These are phyloP conservation scores for Smutsia gigantea DNA, from an alignment of 2,797 vertebrate species.

Conservation along the genomic window DNA sequence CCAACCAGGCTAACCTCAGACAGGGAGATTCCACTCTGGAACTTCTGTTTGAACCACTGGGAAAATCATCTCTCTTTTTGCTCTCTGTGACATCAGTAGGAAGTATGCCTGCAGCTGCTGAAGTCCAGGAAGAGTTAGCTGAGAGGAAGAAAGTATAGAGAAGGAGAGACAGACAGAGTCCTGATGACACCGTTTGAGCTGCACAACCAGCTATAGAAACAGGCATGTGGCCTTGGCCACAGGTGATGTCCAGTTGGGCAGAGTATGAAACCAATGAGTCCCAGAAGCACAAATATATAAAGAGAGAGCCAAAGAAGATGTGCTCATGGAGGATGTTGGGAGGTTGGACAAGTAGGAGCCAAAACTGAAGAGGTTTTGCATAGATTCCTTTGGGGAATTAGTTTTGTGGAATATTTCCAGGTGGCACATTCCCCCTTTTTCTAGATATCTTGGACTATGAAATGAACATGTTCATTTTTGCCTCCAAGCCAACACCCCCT, in stretches of 20 bases:
- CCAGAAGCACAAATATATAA: background rate
- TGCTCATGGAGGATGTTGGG: background rate
- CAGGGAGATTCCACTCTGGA: background rate
- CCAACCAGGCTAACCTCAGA: background rate
- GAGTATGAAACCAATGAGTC: background rate
- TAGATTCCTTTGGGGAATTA: background rate
- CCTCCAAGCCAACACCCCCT: background rate
- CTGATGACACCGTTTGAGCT: background rate
- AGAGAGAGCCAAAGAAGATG: background rate
- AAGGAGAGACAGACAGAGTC: background rate
- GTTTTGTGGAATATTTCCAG: background rate
- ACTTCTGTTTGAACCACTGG: background rate
- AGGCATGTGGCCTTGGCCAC: background rate
- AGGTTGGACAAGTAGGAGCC: background rate
- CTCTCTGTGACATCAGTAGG: background rate
- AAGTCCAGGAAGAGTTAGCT: background rate
- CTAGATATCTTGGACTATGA: background rate
- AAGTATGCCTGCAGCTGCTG: background rate
- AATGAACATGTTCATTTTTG: background rate
- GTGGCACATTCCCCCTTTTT: background rate
- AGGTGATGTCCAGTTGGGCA: background rate
- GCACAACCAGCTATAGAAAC: background rate
- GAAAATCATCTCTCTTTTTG: constrained; percentile 29
- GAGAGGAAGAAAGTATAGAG: constrained; percentile 16
- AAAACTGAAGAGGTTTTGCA: constrained; percentile 37